Base-by-base conservation (phyloP, 2,888 invertebrate genomes). In the Drosophila niveifrons region DNA sequence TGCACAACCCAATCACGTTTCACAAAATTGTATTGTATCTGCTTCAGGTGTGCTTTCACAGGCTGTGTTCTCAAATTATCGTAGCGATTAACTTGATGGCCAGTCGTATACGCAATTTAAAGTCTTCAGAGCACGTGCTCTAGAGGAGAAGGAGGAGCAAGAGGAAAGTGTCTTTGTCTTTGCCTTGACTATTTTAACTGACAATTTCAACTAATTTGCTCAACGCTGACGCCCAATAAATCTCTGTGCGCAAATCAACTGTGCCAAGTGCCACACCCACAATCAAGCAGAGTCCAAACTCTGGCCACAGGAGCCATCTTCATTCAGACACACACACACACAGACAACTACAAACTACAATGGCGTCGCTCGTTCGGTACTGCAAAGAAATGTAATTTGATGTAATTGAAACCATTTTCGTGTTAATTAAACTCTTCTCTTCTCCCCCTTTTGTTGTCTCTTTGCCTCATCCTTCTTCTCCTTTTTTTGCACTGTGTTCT, bases 391-490 rank as follows among this genome's bases (percentile, higher is more conserved):
- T 89, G 90, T 85, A 85, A 85, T 85, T 85, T 85, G 82, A 81
- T 85, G 85, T 85, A 85, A 85, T 85, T 85, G 85, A 85, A 85
- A 85, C 85, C 90, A 90, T 85, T 85, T 85, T 85, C 90, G 85
- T 85, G 85, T 85, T 85, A 85, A 85, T 85, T 85, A 85, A 85
- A 90, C 85, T 90, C 90, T 85, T 90, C 75, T 83, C 64, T 77
- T 77, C 62, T 43, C 15, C 44, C 18, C 7, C 10, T 6, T 17
- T 31, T 7, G 29, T 65, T 52, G 36, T 47, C n/a, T 52, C 88
- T 78, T 76, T 81, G 74, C 59, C 63, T 64, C 67, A 68, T 62
- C 43, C 34, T 51, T 48, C 41, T 51, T 17, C 18, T 9, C 44
- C 23, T 66, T 67, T 72, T 55, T 52, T 52, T 43, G 2, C 15